Evolutionary conservation across 2,888 invertebrate genomes (phyloP), one percentile per base, ranked within the genome.

Genomic region (Lasioglossum vierecki): DNA sequence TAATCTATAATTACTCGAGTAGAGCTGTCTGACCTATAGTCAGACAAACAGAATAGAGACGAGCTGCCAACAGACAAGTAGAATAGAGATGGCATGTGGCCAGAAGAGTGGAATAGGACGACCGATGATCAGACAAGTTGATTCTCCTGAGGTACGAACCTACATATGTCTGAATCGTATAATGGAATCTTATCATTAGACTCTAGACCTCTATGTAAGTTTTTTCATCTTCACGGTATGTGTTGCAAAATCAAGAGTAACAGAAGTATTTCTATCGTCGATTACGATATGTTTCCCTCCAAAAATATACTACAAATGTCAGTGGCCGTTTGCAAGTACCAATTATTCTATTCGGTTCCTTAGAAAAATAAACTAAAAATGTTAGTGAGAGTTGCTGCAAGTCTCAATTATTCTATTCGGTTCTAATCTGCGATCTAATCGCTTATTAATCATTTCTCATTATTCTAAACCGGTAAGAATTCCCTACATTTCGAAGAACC

Each of bases 31-130:
- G n/a, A n/a, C 11, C 57, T 57, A 3, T n/a, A n/a, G 57, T 11
- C 3, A 11, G 1, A n/a, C 57, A 11, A n/a, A 57, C 57, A n/a
- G n/a, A 8, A 11, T 57, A 3, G 11, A 57, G 57, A 57, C 9
- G n/a, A n/a, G 57, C 57, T 57, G 57, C 57, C 57, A 57, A 57
- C 57, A n/a, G n/a, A 57, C 57, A n/a, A 57, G 57, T 57, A 57
- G n/a, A 57, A 57, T 57, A 11, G 1, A 11, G 11, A 57, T 57
- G 57, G 57, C 57, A n/a, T 4, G 57, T 57, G 11, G 57, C 57
- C 57, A 57, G 11, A 57, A 9, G 57, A 57, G 57, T n/a, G 57
- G 57, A n/a, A 11, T n/a, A 11, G n/a, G n/a, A n/a, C 57, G 9
- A 57, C 22, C 22, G 8, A n/a, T 57, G 22, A 57, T 57, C 57